These are phyloP conservation scores for Actinopyga echinites DNA, from an alignment of 53 echinoderm and acorn worm species.

Conservation along the genomic window DNA sequence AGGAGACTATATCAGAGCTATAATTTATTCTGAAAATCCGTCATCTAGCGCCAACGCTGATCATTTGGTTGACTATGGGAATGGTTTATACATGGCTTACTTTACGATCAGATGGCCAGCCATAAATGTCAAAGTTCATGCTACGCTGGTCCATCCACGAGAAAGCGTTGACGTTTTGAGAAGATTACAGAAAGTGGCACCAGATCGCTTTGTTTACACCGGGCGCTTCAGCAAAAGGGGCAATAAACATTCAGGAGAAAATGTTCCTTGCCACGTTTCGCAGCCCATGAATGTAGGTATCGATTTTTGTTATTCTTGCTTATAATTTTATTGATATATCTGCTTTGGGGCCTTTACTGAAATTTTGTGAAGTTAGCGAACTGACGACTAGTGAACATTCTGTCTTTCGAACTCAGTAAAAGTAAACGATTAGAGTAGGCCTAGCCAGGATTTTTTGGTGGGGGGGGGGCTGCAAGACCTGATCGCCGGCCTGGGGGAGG, in stretches of 20 bases:
- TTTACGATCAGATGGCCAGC: conserved; percentile 66
- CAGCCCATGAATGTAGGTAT: not conserved
- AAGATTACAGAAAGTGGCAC: conserved; percentile 33
- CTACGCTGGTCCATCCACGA: conserved; percentile 60
- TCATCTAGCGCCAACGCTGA: conserved; percentile 53
- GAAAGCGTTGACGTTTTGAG: conserved; percentile 61
- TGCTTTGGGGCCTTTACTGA: too few relatives aligned
- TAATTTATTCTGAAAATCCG: conserved; percentile 16
- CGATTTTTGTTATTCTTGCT: too few relatives aligned
- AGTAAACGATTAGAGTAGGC: too few relatives aligned
- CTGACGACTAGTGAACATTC: too few relatives aligned
- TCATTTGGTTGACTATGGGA: conserved; percentile 48
- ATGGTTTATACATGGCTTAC: conserved; percentile 62
- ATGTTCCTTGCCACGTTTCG: conserved; percentile 28
- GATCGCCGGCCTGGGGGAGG: too few relatives aligned
- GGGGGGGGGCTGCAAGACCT: too few relatives aligned
- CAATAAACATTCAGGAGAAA: not conserved
- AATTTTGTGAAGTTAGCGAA: too few relatives aligned
- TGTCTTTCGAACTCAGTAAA: too few relatives aligned
- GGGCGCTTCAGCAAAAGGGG: conserved; percentile 49
- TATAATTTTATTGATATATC: too few relatives aligned
- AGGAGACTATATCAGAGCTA: conserved; percentile 71
- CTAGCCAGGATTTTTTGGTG: too few relatives aligned
- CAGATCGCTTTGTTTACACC: conserved; percentile 57
- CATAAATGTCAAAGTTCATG: conserved; percentile 42